Conservation (phyloP, 2,113 vertebrate species). For the Burhinus oedicnemus region DNA sequence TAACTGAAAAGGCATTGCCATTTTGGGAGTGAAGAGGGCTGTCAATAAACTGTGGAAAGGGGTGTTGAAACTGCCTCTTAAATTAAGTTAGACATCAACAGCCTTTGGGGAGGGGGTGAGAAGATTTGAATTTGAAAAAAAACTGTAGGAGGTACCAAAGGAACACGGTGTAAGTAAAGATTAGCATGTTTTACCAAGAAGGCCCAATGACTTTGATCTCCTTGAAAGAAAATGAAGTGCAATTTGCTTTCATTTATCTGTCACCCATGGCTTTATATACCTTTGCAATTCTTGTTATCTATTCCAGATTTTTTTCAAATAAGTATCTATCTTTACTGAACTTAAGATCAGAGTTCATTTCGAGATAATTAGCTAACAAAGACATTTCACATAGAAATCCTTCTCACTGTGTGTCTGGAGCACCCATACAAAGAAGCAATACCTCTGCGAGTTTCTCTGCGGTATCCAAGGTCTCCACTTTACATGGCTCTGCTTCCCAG, state of each 20-base stretch:
- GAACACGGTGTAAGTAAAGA: background rate
- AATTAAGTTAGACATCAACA: background rate
- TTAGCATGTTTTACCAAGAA: background rate
- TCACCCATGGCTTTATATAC: background rate
- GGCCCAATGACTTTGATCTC: background rate
- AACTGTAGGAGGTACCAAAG: constrained; percentile 21
- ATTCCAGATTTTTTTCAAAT: background rate
- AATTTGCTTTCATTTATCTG: background rate
- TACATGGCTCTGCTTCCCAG: background rate
- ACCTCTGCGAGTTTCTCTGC: background rate
- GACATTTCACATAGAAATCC: background rate
- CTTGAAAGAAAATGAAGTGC: background rate
- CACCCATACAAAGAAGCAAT: background rate
- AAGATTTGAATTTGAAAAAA: background rate
- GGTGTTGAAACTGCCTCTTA: background rate
- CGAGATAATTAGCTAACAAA: background rate
- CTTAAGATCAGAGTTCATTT: background rate
- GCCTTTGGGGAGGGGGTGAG: background rate
- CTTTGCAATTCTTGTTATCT: background rate
- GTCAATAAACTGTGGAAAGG: background rate
- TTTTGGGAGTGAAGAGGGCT: background rate
- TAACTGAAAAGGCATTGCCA: background rate
- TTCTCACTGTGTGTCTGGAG: background rate
- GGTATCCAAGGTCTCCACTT: background rate
- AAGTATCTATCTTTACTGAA: background rate